A percentile compares a stretch with the other conserved stretches of the same genome.
Conservation (phyloP, 2,797 vertebrate genomes). For the Centropyge bicolor region DNA sequence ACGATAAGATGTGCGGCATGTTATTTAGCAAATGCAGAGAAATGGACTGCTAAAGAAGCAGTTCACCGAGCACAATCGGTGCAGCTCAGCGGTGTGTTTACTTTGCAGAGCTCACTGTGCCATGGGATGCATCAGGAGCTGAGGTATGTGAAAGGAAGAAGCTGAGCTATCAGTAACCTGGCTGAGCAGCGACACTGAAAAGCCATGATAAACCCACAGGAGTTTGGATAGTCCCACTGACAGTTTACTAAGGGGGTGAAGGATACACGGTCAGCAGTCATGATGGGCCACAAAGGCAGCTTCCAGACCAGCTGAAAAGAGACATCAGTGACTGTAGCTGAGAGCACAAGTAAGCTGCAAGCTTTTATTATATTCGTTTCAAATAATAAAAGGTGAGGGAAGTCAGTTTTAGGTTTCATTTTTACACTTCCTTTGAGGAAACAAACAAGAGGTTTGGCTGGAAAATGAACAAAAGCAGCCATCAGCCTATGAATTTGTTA, state of each 20-base stretch:
- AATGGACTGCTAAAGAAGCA: slow-evolving; percentile 49
- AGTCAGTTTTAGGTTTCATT: not conserved
- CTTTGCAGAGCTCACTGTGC: slow-evolving; percentile 48
- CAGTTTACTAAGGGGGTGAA: slow-evolving; percentile 30
- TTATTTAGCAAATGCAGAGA: slow-evolving; percentile 32
- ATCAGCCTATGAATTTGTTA: not conserved
- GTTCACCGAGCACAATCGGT: slow-evolving; percentile 40
- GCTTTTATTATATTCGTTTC: not conserved
- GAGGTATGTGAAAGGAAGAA: slow-evolving; percentile 59
- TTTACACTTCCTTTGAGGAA: slow-evolving; percentile 5
- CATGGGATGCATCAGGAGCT: slow-evolving; percentile 51
- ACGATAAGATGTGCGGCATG: slow-evolving; percentile 17
- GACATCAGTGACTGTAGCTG: not conserved
- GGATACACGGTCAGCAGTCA: slow-evolving; percentile 56
- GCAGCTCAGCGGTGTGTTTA: slow-evolving; percentile 26
- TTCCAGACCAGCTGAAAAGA: slow-evolving; percentile 35
- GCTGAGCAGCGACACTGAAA: slow-evolving; percentile 50
- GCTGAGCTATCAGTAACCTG: slow-evolving; percentile 67
- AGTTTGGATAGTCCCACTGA: slow-evolving; percentile 26
- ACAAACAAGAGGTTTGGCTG: not conserved
- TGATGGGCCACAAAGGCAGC: slow-evolving; percentile 17
- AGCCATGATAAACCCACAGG: slow-evolving; percentile 16
- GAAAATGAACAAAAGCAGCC: not conserved
- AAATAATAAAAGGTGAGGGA: not conserved
- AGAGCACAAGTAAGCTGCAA: not conserved